phyloP scores from a whole-genome alignment of 2,888 invertebrate species.

The Drosophila falleni region DNA sequence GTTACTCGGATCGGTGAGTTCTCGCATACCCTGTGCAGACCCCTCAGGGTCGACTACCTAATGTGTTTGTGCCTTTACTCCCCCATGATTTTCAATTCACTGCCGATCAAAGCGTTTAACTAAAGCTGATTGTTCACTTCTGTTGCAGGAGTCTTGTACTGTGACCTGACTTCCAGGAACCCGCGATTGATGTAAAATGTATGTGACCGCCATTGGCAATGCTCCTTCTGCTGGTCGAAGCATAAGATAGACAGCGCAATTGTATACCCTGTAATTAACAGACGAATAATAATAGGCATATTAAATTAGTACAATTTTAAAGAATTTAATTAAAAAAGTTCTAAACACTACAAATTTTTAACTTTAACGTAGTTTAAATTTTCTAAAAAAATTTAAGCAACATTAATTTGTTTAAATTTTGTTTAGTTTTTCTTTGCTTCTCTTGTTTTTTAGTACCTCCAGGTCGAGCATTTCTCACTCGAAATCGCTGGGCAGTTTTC shows the following conservation, averaged over 20 bases:
- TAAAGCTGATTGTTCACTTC: constrained; percentile 27
- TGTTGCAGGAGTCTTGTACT: not conserved
- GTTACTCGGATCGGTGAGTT: not conserved
- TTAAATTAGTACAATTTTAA: not conserved
- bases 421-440: too few species aligned
- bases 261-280: not conserved
- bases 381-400: too few species aligned
- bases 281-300: not conserved
- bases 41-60: not conserved
- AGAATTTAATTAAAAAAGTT: too few species aligned
- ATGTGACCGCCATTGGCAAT: constrained; percentile 30
- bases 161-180: constrained; percentile 44
- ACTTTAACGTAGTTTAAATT: too few species aligned
- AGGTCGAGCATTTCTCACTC: constrained; percentile 1
- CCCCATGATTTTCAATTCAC: not conserved
- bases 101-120: constrained; percentile 23
- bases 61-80: constrained; percentile 1
- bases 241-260: not conserved
- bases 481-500: not conserved
- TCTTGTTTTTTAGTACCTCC: not conserved
- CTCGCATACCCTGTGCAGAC: not conserved
- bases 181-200: constrained; percentile 68
- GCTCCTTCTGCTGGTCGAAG: not conserved
- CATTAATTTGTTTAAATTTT: too few species aligned
- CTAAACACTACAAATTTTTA: too few species aligned